A percentile compares a stretch with the other conserved stretches of the same genome.
phyloP scores from a whole-genome alignment of 2,113 vertebrate genomes.

The Dicerorhinus sumatrensis region DNA sequence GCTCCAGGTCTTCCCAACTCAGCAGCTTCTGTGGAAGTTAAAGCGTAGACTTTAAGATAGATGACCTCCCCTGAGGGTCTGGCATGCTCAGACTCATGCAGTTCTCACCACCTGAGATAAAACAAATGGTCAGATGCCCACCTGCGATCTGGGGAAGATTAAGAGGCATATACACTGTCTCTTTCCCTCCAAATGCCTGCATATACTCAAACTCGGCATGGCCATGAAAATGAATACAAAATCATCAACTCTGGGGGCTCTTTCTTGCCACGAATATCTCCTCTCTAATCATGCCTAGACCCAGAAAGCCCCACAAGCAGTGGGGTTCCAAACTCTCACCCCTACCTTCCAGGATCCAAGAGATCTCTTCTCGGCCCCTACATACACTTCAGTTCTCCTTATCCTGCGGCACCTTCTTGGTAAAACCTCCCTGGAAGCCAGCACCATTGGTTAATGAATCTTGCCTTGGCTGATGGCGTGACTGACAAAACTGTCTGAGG shows the following conservation, averaged over 20 bases:
- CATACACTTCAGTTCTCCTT: background rate
- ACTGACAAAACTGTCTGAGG: background rate
- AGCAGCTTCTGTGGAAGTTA: background rate
- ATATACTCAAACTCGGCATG: background rate
- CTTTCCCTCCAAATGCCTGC: background rate
- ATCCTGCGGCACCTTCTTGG: background rate
- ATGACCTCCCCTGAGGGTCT: background rate
- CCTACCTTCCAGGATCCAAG: background rate
- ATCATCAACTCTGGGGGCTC: background rate
- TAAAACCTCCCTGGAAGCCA: background rate
- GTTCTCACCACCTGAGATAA: background rate
- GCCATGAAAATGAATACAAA: background rate
- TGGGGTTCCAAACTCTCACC: background rate
- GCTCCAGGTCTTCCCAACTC: background rate
- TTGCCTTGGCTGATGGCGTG: background rate
- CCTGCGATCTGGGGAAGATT: background rate
- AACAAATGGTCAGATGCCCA: background rate
- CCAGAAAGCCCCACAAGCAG: background rate
- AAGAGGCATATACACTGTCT: background rate
- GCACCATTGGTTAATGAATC: background rate
- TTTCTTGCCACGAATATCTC: background rate
- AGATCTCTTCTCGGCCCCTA: background rate
- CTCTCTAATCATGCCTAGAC: background rate
- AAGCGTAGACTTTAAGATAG: background rate
- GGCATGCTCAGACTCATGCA: background rate